Base-by-base conservation (phyloP, 2,113 vertebrate genomes). In the Corythoichthys haematopterus region DNA sequence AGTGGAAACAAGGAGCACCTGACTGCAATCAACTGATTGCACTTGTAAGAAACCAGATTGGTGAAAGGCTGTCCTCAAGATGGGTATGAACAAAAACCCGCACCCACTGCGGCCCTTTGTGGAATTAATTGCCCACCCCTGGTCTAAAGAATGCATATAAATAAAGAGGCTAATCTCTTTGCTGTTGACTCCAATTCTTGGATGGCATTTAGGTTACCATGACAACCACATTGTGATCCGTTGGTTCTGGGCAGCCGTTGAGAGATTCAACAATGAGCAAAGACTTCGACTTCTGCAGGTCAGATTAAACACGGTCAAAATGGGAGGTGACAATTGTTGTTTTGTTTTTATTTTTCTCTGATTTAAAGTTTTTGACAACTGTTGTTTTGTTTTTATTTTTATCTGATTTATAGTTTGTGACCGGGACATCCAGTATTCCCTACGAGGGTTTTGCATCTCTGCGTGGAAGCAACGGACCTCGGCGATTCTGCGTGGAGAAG, bases 201-300 rank as follows among this genome's bases (percentile, higher is more conserved):
- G 14, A 37, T 2, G 14, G 4, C 69, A 47, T 71, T 37, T 79
- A 97, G 95, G 95, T 52, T 97, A 97, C 83, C 95, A 97, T 51
- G 95, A 97, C 90, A 96, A 94, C 92, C 95, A 97, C 72, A 95
- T 97, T 40, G 95, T 97, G 52, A 96, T 97, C 79, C 92, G 95
- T 63, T 97, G 95, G 95, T 97, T 97, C 88, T 97, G 95, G 95
- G 94, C 94, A 53, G 95, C 95, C 10, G 94, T 97, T 66, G 95
- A 97, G 84, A 92, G 95, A 77, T 97, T 97, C 91, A 97, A 97
- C 75, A 97, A 97, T 77, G 95, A 97, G 66, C 95, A 97, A 72
- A 93, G 94, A 38, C 89, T 97, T 0, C 86, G 95, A 7, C 90
- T 97, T 71, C 72, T 97, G 77, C 95, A 97, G 94, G 95, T 97